phyloP scores from a whole-genome alignment of 2,888 invertebrate species.

The Platycheirus rosarum region DNA sequence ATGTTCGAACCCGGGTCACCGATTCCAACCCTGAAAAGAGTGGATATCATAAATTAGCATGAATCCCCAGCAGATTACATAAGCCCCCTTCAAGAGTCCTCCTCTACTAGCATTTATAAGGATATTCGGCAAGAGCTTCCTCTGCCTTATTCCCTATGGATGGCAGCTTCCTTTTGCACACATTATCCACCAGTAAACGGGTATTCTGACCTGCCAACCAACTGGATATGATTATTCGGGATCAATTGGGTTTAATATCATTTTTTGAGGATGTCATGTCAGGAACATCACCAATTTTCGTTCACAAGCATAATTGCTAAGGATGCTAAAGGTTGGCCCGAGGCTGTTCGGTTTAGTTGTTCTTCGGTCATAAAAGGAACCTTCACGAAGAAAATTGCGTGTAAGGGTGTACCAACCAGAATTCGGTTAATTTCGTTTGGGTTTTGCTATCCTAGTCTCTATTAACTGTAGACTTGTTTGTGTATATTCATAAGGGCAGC shows the following conservation, averaged over 20 bases:
- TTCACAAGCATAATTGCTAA: slow-evolving; percentile 56
- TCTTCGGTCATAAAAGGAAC: too few species aligned
- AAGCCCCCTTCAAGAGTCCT: slow-evolving; percentile 35
- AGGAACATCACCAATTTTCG: slow-evolving; percentile 54
- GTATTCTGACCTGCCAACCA: slow-evolving; percentile 58
- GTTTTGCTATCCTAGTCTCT: too few species aligned
- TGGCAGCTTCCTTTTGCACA: slow-evolving; percentile 55
- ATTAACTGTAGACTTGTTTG: too few species aligned
- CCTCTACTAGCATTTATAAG: slow-evolving; percentile 52
- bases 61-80: slow-evolving; percentile 55
- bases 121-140: slow-evolving; percentile 28
- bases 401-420: too few species aligned
- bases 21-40: slow-evolving; percentile 21
- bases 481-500: too few species aligned
- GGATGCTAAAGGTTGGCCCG: too few species aligned
- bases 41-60: slow-evolving; percentile 62
- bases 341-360: too few species aligned
- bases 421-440: too few species aligned
- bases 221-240: slow-evolving; percentile 62
- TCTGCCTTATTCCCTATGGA: slow-evolving; percentile 15
- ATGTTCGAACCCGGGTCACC: slow-evolving; percentile 24
- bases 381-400: too few species aligned
- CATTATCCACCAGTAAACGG: slow-evolving; percentile 55
- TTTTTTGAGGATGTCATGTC: slow-evolving; percentile 44
- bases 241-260: slow-evolving; percentile 64